These are phyloP conservation scores for Imbricaverruca yamaguchii DNA, from an alignment of 2,888 invertebrate genomes.

Conservation along the genomic window DNA sequence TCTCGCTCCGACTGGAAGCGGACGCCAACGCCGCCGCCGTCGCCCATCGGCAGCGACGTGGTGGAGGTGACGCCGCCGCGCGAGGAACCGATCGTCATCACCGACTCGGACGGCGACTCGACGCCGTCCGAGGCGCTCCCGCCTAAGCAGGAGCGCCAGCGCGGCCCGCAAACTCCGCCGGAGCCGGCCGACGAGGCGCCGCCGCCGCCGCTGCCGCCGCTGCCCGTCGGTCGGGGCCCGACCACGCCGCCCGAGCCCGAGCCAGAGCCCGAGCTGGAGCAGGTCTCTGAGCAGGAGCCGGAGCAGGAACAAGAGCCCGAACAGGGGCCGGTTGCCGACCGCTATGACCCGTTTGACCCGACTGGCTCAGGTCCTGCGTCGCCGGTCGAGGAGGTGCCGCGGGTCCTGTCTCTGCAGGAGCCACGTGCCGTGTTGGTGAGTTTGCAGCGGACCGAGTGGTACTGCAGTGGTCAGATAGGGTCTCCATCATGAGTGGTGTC, in stretches of 20 bases:
- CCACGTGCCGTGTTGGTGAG: no score
- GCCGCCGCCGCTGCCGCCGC: not conserved
- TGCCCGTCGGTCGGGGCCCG: not conserved
- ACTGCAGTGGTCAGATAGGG: no score
- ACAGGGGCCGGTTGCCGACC: constrained; percentile 46
- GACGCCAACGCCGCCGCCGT: constrained; percentile 67
- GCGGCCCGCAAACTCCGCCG: not conserved
- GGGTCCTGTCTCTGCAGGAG: not conserved
- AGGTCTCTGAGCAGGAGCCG: constrained; percentile 19
- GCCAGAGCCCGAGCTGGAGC: constrained; percentile 30
- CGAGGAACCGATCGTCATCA: constrained; percentile 69
- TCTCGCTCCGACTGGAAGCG: constrained; percentile 55
- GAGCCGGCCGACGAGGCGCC: not conserved
- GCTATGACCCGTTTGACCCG: constrained; percentile 85
- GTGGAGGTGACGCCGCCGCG: constrained; percentile 57
- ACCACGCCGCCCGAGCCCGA: constrained; percentile 13
- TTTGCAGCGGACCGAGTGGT: no score
- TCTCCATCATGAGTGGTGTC: no score
- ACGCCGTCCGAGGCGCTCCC: constrained; percentile 32
- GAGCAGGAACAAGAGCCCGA: constrained; percentile 24
- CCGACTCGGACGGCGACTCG: constrained; percentile 60
- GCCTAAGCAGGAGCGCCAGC: constrained; percentile 2
- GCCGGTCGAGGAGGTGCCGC: not conserved
- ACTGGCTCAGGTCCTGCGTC: constrained; percentile 61
- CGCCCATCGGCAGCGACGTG: constrained; percentile 39